Evolutionary conservation across 1,140 invertebrate genomes (phyloP), one percentile per base, ranked within the genome.

Genomic region (Bombus superbus): DNA sequence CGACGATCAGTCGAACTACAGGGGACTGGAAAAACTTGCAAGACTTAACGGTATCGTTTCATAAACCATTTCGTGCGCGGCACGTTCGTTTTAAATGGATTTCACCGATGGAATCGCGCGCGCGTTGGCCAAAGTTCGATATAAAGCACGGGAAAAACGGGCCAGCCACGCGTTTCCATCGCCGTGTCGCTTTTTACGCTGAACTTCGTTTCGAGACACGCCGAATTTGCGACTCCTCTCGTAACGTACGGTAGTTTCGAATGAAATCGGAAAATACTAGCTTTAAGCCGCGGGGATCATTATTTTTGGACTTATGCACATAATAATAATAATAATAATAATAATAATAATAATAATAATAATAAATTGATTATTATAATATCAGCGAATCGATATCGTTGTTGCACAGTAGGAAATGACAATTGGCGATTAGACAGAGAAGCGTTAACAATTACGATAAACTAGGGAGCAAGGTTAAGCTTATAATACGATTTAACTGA

Each of bases 1-100:
- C n/a, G 44, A 42, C n/a, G 44, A 44, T 11, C 73, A n/a, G 35
- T 68, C 18, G 35, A 69, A 83, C 68, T 74, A 15, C 28, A 18
- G 13, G 35, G 25, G 28, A 25, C n/a, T 4, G 35, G 22, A 35
- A 35, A 22, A 28, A 66, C 73, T 81, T 9, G 80, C 42, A n/a
- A 47, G 25, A 76, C 42, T 47, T 53, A 68, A 40, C 62, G 44
- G 57, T 66, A 82, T 75, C 71, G 71, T 82, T 82, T 75, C 57
- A 75, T 82, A 74, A 82, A 75, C 42, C 79, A 38, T 80, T 53
- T 69, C 64, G 42, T 38, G 59, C n/a, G 59, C 77, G 77, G 77
- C 77, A 80, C 77, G 77, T 47, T 38, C 77, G 77, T 68, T 80
- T 80, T 80, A 80, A 80, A 80, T 69, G 64, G 42, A 80, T 47